Evolutionary conservation across 37 sponge, comb jelly and placozoan genomes (phyloP), one percentile per base, ranked within the genome.

Genomic region (Ephydatia muelleri): DNA sequence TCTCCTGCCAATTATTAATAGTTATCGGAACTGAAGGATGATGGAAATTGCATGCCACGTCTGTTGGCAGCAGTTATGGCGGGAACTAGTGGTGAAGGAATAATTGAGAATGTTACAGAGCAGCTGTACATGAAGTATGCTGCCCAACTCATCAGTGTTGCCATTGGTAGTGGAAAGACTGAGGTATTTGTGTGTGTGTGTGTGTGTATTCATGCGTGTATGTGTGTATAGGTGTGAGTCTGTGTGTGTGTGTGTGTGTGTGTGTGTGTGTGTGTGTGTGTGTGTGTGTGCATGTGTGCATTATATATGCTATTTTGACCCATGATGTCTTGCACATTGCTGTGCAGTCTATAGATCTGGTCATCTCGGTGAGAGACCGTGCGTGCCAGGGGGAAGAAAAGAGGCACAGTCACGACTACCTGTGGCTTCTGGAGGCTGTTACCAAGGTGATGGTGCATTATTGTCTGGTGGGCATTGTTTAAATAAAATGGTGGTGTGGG

Each of bases 361-460:
- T 79, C 19, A 69, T 79, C 28, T 13, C 12, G 1, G 33, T 92
- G 76, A 68, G 72, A 33, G 68, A 83, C 25, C 79, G 65, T 49
- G 73, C 81, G 11, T 69, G 5, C 47, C 25, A 31, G 39, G 84
- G 75, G 0, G 80, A 86, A 67, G 87, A 86, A 29, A 72, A 43
- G 3, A 64, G 36, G 13, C 81, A 83, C 33, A 73, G 65, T 23
- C 75, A 78, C 76, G 87, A 93, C 35, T 90, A 84, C 77, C 85
- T 84, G 66, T 93, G 94, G 94, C 78, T 93, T 30, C 49, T 79
- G 38, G 88, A 93, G 38, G 85, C 91, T 0, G 68, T 87, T 34
- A 71, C 83, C 67, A 94, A 90, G 91, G 94, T 94, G 77, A 49
- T 38, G 4, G 19, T 32, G 5, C 43, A 72, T 70, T 27, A n/a